phyloP scores from a whole-genome alignment of 2,797 vertebrate genomes.

The Rhinoraja longicauda region DNA sequence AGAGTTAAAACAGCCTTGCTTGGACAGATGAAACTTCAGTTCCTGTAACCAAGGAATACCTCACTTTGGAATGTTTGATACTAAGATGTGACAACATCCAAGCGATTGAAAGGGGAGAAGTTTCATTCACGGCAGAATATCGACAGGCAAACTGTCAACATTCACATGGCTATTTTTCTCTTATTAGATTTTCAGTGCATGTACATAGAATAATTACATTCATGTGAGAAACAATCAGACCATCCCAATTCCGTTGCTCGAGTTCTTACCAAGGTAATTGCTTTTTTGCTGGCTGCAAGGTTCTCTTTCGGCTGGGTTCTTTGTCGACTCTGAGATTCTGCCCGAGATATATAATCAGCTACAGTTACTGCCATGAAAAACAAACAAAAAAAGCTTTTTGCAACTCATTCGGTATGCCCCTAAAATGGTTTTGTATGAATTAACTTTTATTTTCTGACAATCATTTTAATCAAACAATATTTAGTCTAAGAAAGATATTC shows the following conservation, averaged over 20 bases:
- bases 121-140: background rate
- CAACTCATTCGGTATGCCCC: background rate
- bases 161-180: background rate
- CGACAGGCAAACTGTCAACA: background rate
- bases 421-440: background rate
- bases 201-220: too few species aligned
- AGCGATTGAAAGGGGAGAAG: background rate
- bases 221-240: background rate
- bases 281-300: conserved; percentile 82
- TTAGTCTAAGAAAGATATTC: background rate
- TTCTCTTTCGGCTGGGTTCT: conserved; percentile 73
- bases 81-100: background rate
- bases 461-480: background rate
- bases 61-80: background rate
- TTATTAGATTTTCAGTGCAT: background rate
- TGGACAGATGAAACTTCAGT: background rate
- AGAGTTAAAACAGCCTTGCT: background rate
- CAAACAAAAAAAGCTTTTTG: conserved; percentile 48
- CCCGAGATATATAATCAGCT: conserved; percentile 98
- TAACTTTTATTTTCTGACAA: background rate
- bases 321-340: conserved; percentile 96
- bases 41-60: too few species aligned
- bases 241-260: background rate
- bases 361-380: conserved; percentile 81
- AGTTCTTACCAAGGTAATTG: conserved; percentile 68